Conservation (phyloP, 2,113 vertebrate species). For the Thermophis baileyi region DNA sequence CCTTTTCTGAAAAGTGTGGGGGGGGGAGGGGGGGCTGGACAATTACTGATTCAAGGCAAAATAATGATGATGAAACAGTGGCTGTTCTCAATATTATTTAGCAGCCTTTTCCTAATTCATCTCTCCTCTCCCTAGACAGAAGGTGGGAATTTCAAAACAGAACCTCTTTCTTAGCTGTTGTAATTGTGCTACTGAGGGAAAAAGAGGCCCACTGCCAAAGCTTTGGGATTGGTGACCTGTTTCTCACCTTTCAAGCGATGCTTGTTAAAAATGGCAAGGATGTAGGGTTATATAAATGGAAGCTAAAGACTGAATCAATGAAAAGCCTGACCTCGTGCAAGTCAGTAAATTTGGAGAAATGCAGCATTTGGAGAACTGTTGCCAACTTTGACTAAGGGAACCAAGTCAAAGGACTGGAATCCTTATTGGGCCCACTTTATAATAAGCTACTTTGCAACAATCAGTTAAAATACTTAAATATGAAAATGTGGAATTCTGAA, state of each 20-base stretch:
- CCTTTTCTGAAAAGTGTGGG: neutral
- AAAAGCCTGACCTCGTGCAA: neutral
- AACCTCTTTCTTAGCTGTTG: neutral
- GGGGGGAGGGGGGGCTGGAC: neutral
- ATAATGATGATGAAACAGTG: neutral
- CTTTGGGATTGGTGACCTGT: neutral
- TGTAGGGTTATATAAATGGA: neutral
- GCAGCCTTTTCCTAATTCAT: neutral
- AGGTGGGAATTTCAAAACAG: neutral
- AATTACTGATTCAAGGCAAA: neutral
- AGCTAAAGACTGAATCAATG: neutral
- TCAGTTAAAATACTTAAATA: neutral
- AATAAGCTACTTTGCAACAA: neutral
- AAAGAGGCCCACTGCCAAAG: neutral
- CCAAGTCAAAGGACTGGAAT: neutral
- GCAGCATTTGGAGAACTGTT: neutral
- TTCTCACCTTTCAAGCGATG: neutral
- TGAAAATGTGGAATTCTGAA: neutral
- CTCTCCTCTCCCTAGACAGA: accelerated
- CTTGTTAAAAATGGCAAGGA: neutral
- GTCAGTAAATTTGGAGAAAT: neutral
- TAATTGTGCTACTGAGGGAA: neutral
- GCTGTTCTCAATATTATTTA: neutral
- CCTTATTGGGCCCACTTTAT: neutral
- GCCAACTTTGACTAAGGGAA: neutral